Conservation (phyloP, 2,113 vertebrate genomes). For the Pachyramphus minor region DNA sequence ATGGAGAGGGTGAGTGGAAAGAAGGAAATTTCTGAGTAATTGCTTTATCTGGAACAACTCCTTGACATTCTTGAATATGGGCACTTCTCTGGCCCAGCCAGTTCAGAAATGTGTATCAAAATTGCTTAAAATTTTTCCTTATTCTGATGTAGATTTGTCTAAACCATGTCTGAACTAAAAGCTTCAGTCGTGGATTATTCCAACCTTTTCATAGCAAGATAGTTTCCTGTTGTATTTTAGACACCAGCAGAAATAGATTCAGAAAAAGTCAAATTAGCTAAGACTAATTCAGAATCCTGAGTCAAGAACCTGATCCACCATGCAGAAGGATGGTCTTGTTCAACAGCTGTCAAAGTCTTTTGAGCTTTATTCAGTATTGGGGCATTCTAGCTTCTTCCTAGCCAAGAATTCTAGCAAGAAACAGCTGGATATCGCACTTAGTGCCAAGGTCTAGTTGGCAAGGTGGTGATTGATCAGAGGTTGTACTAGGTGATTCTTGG, state of each 20-base stretch:
- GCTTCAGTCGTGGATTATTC: neutral
- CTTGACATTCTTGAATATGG: neutral
- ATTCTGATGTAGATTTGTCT: neutral
- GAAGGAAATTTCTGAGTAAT: neutral
- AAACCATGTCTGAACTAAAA: neutral
- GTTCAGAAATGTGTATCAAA: neutral
- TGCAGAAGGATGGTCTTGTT: neutral
- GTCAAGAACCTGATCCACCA: neutral
- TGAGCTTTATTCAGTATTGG: neutral
- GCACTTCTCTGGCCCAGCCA: neutral
- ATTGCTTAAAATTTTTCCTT: neutral
- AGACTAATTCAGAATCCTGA: neutral
- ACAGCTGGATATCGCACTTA: neutral
- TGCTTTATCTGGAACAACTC: neutral
- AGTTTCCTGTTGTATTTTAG: neutral
- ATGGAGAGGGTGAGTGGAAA: neutral
- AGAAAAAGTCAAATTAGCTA: neutral
- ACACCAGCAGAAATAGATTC: neutral
- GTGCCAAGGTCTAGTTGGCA: neutral
- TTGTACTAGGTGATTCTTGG: neutral
- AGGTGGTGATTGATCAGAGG: neutral
- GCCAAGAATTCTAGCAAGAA: neutral
- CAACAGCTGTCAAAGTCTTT: neutral
- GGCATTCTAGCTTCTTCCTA: neutral
- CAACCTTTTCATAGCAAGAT: neutral